phyloP scores from a whole-genome alignment of 2,113 vertebrate species.

The Tringa solitaria region DNA sequence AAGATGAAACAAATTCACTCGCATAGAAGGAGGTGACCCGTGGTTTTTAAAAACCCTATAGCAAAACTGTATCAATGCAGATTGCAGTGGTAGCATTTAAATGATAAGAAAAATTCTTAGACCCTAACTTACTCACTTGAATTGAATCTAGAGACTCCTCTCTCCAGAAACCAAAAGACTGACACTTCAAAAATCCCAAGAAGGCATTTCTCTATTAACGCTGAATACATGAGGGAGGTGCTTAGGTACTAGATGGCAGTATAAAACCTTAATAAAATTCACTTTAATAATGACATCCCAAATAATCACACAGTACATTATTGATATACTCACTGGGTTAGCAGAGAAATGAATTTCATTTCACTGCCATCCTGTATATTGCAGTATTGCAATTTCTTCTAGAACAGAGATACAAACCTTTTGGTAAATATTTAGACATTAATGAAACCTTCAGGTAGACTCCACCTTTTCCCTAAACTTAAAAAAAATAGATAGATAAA shows the following conservation, averaged over 20 bases:
- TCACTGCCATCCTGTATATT: neutral
- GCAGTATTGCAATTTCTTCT: neutral
- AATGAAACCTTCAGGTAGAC: neutral
- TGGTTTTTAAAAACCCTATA: neutral
- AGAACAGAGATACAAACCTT: neutral
- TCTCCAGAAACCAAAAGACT: neutral
- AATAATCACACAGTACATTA: neutral
- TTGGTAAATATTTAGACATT: neutral
- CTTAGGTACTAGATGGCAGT: slow-evolving; percentile 47
- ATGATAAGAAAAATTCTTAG: neutral
- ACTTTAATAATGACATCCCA: neutral
- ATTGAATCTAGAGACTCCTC: neutral
- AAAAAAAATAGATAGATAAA: neutral
- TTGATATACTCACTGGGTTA: neutral
- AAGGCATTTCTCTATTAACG: neutral
- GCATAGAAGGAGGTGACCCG: fast-evolving
- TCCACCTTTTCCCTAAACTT: neutral
- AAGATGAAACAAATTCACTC: neutral
- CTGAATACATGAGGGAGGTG: neutral
- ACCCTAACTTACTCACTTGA: neutral
- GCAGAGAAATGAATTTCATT: slow-evolving; percentile 19
- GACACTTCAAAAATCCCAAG: neutral
- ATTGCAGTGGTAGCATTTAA: neutral
- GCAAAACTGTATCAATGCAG: neutral
- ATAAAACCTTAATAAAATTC: slow-evolving; percentile 34